Evolutionary conservation across 2,797 vertebrate species (phyloP).

Genomic region (Oreonectes daqikongensis): DNA sequence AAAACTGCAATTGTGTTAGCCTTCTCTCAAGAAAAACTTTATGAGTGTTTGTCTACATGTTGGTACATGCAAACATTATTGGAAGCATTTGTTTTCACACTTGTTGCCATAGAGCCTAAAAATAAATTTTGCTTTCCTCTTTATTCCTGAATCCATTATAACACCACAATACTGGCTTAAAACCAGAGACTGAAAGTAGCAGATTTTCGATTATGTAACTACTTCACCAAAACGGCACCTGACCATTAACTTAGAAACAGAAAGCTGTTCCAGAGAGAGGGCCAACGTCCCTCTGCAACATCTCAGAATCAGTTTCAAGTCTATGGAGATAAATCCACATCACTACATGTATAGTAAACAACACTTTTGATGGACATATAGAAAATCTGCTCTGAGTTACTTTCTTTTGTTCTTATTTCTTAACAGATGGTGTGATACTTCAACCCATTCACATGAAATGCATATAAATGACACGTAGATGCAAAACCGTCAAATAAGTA

Average conservation of each 20-base stretch:
- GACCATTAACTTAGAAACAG: not conserved
- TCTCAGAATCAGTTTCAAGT: not conserved
- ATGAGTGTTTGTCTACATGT: not conserved
- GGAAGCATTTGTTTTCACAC: conserved; percentile 55
- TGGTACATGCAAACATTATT: not conserved
- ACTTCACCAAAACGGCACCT: not conserved
- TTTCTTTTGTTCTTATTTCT: not conserved
- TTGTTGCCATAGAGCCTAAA: conserved; percentile 69
- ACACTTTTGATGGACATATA: not conserved
- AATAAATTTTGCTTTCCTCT: conserved; percentile 6
- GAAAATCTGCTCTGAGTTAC: not conserved
- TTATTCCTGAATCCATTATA: not conserved
- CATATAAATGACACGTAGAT: too few species aligned
- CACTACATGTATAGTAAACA: too few species aligned
- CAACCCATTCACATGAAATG: too few species aligned
- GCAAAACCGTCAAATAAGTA: too few species aligned
- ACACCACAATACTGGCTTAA: not conserved
- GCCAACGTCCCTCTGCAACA: not conserved
- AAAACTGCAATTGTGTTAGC: not conserved
- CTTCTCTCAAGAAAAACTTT: not conserved
- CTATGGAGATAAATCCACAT: too few species aligned
- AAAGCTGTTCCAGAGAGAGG: not conserved
- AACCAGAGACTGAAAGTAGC: not conserved
- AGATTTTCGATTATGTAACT: not conserved
- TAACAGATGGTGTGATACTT: not conserved